phyloP scores from a whole-genome alignment of 2,113 vertebrate genomes.

The Pycnonotus jocosus region DNA sequence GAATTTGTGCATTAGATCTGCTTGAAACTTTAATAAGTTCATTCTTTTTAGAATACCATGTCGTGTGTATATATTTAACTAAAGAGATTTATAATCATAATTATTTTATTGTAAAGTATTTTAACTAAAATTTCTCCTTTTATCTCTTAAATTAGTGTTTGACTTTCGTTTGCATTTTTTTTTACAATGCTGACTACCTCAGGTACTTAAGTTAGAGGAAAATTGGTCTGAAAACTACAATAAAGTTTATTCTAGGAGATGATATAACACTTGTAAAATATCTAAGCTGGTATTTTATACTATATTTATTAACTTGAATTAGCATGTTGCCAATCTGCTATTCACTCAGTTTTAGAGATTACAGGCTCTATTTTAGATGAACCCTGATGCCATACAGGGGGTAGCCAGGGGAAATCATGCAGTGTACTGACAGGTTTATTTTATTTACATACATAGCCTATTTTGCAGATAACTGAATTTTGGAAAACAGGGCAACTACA shows the following conservation, averaged over 20 bases:
- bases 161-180: constrained; percentile 64
- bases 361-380: neutral
- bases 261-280: neutral
- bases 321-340: neutral
- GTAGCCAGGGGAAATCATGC: neutral
- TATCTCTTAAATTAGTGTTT: constrained; percentile 68
- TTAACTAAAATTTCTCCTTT: constrained; percentile 79
- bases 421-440: neutral
- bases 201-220: neutral
- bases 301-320: neutral
- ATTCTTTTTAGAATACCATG: constrained; percentile 78
- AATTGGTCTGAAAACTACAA: neutral
- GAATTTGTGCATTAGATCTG: constrained; percentile 71
- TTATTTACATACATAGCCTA: neutral
- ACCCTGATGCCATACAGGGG: neutral
- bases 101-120: constrained; percentile 89
- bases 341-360: neutral
- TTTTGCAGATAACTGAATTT: neutral
- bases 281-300: neutral
- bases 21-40: constrained; percentile 69
- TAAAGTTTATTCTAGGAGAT: neutral
- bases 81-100: constrained; percentile 88
- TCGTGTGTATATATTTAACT: constrained; percentile 87
- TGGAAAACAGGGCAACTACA: neutral
- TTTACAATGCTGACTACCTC: constrained; percentile 46